phyloP scores from a whole-genome alignment of 2,888 invertebrate genomes.

The Eugnorisma glareosa region DNA sequence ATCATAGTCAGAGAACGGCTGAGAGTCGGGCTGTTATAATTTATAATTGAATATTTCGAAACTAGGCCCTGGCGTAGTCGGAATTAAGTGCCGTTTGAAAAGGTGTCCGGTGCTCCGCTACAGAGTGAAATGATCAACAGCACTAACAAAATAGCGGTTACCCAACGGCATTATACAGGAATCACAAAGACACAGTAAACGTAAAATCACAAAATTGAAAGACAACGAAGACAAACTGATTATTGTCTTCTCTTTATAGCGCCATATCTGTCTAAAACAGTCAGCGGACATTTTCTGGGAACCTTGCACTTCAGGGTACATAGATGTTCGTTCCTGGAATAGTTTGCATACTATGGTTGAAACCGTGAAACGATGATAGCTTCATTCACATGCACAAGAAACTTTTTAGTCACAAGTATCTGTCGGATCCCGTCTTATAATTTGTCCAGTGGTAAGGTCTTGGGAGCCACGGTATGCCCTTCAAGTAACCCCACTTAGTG shows the following conservation, averaged over 20 bases:
- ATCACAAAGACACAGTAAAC: conserved; percentile 52
- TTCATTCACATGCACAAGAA: conserved; percentile 23
- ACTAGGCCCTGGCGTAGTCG: neutral
- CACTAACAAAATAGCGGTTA: conserved; percentile 22
- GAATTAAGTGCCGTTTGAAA: conserved; percentile 19
- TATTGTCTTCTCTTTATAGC: conserved; percentile 39
- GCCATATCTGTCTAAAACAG: conserved; percentile 40
- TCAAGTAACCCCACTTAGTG: conserved; percentile 46
- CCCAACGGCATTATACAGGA: conserved; percentile 39
- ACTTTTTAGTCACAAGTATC: conserved; percentile 26
- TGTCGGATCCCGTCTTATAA: conserved; percentile 21
- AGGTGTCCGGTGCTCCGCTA: conserved; percentile 8
- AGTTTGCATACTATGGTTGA: conserved; percentile 23
- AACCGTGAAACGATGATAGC: conserved; percentile 26
- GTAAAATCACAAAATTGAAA: conserved; percentile 64
- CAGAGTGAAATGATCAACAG: conserved; percentile 24
- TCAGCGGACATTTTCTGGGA: conserved; percentile 32
- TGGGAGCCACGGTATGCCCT: conserved; percentile 36
- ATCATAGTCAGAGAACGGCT: conserved; percentile 37
- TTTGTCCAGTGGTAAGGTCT: conserved; percentile 27
- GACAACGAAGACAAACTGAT: conserved; percentile 58
- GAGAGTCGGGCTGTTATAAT: conserved; percentile 6
- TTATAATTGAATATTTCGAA: conserved; percentile 18
- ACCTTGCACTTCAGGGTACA: conserved; percentile 46
- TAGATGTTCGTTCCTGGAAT: conserved; percentile 53